phyloP scores from a whole-genome alignment of 2,113 vertebrate genomes.

The Laticauda laticaudata region DNA sequence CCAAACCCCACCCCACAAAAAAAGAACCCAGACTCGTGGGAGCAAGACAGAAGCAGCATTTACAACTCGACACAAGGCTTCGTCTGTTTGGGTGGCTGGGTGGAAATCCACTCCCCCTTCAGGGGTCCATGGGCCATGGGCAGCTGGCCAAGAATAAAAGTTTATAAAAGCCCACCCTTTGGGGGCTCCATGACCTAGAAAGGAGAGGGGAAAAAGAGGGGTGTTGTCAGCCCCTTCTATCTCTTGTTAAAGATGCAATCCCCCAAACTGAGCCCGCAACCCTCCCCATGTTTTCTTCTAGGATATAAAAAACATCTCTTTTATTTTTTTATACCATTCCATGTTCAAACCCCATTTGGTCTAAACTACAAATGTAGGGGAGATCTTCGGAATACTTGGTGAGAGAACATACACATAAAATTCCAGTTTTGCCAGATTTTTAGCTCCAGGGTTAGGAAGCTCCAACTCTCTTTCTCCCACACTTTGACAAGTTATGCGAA shows the following conservation, averaged over 20 bases:
- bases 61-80: slow-evolving; percentile 26
- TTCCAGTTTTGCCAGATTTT: not conserved
- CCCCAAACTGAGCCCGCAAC: not conserved
- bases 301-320: not conserved
- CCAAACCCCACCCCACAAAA: too few relatives aligned
- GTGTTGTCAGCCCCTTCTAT: not conserved
- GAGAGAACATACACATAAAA: not conserved
- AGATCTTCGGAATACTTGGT: not conserved
- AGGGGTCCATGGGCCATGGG: not conserved
- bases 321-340: not conserved
- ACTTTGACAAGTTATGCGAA: not conserved
- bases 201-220: not conserved
- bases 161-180: slow-evolving; percentile 11
- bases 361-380: not conserved
- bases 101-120: not conserved
- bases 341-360: not conserved
- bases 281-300: not conserved
- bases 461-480: not conserved
- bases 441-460: not conserved
- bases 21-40: not conserved
- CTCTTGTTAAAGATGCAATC: not conserved
- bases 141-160: slow-evolving; percentile 36
- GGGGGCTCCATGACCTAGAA: slow-evolving; percentile 1
- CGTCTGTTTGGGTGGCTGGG: slow-evolving; percentile 24
- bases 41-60: slow-evolving; percentile 35